A percentile compares a stretch with the other conserved stretches of the same genome.
Evolutionary conservation across 2,113 vertebrate species (phyloP).

Genomic region (Vulpes ferrilata): DNA sequence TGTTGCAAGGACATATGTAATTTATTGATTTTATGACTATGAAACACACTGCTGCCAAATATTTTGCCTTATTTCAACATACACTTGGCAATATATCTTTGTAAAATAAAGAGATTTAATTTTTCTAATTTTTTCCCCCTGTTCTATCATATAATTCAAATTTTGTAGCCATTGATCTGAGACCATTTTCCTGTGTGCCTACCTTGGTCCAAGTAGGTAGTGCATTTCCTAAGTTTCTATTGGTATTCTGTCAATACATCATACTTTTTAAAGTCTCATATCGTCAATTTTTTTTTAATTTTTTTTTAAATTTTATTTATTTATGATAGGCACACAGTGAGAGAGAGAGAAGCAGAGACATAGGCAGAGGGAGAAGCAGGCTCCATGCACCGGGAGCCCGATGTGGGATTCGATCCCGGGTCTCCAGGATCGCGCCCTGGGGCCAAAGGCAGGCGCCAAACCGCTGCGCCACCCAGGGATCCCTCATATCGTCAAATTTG

Average conservation of each 20-base stretch:
- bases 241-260: neutral
- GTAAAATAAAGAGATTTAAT: conserved; percentile 28
- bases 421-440: too few relatives aligned
- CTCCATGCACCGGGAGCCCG: too few relatives aligned
- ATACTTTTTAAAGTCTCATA: neutral
- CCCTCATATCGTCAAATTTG: too few relatives aligned
- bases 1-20: neutral
- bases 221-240: neutral
- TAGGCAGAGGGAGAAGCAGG: too few relatives aligned
- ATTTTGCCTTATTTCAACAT: conserved; percentile 43
- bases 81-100: conserved; percentile 9
- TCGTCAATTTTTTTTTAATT: too few relatives aligned
- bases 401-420: too few relatives aligned
- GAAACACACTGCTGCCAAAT: neutral
- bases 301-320: too few relatives aligned
- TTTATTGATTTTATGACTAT: neutral
- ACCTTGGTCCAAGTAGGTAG: neutral
- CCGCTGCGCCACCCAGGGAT: too few relatives aligned
- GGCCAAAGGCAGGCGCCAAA: too few relatives aligned
- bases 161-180: neutral
- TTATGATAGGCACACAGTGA: too few relatives aligned
- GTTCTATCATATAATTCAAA: neutral
- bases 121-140: conserved; percentile 41
- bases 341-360: too few relatives aligned
- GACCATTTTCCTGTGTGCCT: neutral